Evolutionary conservation across 2,113 vertebrate species (phyloP), one percentile per base, ranked within the genome.

Genomic region (Cynopterus brachyotis): DNA sequence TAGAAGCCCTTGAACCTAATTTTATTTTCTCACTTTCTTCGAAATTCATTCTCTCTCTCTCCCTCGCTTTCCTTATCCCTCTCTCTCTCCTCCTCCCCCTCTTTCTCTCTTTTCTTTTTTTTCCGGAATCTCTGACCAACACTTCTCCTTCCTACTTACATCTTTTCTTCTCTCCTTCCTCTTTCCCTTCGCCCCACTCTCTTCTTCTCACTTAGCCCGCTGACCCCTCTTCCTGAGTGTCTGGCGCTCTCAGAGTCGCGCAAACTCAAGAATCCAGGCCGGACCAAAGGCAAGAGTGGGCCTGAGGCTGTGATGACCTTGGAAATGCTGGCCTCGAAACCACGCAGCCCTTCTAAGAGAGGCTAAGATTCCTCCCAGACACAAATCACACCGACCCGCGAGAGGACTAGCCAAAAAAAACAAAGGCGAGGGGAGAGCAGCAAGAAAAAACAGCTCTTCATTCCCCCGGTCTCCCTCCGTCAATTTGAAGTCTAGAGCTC

Each of bases 391-490:
- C 16, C 0, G 37, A 50, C 11, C 26, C 2, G 4, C 10, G 0
- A 35, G 28, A 26, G 7, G 0, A 26, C 13, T 37, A 37, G 32
- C 59, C 66, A 53, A 26, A 80, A 80, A 82, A 72, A 66, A 95
- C 87, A 94, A 95, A 96, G 59, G 40, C 40, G 0, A 81, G n/a
- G 19, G 66, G 30, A 28, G 11, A 3, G 13, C 28, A 11, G 32
- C 32, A 12, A 37, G 57, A 20, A 75, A 9, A 20, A 70, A 45
- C 26, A 55, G 42, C 12, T 69, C 22, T n/a, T 59, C 6, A 0
- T 5, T 12, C 5, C 30, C 3, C 10, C 0, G 15, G 35, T 26
- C 47, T 69, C 15, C 15, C 19, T 11, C 7, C 0, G 24, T 60
- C 40, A 22, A 0, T 22, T 2, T 64, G 55, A 11, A 4, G 22